These are phyloP conservation scores for Liasis olivaceus DNA, from an alignment of 2,797 vertebrate species.

Conservation along the genomic window DNA sequence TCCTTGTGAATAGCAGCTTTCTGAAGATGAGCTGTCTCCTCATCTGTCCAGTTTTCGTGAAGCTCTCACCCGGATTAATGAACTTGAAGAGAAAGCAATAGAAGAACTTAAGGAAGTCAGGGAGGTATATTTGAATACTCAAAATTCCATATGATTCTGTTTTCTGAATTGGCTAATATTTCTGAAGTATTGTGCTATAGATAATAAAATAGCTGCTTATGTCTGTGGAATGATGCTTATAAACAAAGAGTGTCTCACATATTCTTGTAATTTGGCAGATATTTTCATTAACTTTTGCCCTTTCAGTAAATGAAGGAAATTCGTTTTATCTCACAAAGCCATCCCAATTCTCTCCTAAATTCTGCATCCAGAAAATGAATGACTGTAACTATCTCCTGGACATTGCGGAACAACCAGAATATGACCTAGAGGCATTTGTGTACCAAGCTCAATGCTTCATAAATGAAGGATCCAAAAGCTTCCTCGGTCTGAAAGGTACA, in stretches of 20 bases:
- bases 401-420: slow-evolving; percentile 80
- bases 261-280: not conserved
- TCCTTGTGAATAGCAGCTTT: slow-evolving; percentile 52
- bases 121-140: slow-evolving; percentile 66
- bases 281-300: not conserved
- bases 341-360: slow-evolving; percentile 1
- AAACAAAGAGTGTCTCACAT: not conserved
- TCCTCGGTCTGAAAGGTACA: slow-evolving; percentile 68
- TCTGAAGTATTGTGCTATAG: not conserved
- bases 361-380: slow-evolving; percentile 71
- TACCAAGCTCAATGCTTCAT: slow-evolving; percentile 66
- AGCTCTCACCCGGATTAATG: slow-evolving; percentile 80
- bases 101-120: slow-evolving; percentile 80
- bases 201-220: not conserved
- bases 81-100: slow-evolving; percentile 82
- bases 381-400: slow-evolving; percentile 72
- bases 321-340: not conserved
- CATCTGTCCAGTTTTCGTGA: slow-evolving; percentile 79
- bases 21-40: slow-evolving; percentile 71
- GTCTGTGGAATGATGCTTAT: not conserved
- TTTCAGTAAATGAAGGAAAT: not conserved
- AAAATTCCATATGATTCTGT: not conserved
- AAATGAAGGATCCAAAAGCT: slow-evolving; percentile 63
- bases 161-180: not conserved
- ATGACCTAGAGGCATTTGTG: slow-evolving; percentile 79